These are phyloP conservation scores for Megastigmus dorsalis DNA, from an alignment of 2,888 invertebrate species.

Conservation along the genomic window DNA sequence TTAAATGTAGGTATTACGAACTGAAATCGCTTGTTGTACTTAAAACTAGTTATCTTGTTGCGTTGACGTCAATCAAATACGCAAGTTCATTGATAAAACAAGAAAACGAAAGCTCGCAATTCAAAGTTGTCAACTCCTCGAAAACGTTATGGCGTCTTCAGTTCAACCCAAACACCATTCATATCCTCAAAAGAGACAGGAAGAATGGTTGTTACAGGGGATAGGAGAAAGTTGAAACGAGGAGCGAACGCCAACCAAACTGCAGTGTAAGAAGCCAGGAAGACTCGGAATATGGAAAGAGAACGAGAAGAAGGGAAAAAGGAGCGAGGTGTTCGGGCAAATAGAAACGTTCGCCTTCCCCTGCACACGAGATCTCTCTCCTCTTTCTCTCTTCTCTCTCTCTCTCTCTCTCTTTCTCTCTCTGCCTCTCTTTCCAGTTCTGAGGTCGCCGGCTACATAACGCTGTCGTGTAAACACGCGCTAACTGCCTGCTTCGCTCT, in stretches of 20 bases:
- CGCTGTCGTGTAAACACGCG: conserved; percentile 74
- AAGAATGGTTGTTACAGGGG: neutral
- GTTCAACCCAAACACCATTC: neutral
- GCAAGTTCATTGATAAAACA: no score
- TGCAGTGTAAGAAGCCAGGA: no score
- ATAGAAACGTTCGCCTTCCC: conserved; percentile 69
- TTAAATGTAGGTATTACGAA: no score
- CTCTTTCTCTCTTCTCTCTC: conserved; percentile 21
- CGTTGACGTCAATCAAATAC: no score
- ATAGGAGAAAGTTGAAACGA: neutral
- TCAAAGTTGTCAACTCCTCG: no score
- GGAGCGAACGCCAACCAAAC: no score
- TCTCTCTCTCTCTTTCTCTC: conserved; percentile 48
- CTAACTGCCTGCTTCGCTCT: conserved; percentile 68
- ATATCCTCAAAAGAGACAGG: conserved; percentile 13
- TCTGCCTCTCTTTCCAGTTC: conserved; percentile 37
- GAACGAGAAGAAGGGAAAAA: conserved; percentile 23
- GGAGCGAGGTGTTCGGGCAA: conserved; percentile 67
- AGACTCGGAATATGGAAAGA: no score
- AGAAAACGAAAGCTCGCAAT: no score
- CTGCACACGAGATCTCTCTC: conserved; percentile 48
- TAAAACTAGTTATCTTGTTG: no score
- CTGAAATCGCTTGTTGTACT: no score
- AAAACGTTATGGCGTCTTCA: no score
- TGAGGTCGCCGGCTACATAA: conserved; percentile 72